Percentiles rank a stretch among this genome's conserved stretches.
Evolutionary conservation across 1,140 invertebrate genomes (phyloP).

Genomic region (Phortica variegata): DNA sequence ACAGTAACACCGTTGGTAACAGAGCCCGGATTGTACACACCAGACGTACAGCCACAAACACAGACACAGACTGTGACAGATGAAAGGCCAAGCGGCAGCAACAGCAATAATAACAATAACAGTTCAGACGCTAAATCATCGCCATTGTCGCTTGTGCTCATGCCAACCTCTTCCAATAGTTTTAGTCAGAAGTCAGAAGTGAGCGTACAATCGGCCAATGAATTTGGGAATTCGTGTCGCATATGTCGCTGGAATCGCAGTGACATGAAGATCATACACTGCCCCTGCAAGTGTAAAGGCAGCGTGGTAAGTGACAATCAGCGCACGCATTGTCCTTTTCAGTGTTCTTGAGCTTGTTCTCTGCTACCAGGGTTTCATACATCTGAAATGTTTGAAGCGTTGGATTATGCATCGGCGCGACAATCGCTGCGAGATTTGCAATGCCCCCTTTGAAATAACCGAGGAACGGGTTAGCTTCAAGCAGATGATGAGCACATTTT

Average conservation of each 20-base stretch:
- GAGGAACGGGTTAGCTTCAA: conserved; percentile 36
- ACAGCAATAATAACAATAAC: background rate
- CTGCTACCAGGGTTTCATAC: conserved; percentile 34
- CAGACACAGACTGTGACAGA: background rate
- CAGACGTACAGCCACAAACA: background rate
- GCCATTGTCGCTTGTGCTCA: background rate
- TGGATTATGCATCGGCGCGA: conserved; percentile 47
- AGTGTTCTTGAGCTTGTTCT: background rate
- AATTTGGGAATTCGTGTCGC: conserved; percentile 43
- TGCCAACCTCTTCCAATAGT: conserved; percentile 3
- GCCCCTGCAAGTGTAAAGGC: conserved; percentile 47
- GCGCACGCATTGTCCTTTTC: background rate
- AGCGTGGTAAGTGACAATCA: conserved; percentile 49
- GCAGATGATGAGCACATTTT: conserved; percentile 42
- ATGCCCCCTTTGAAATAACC: conserved; percentile 28
- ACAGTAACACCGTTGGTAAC: background rate
- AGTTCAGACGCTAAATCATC: background rate
- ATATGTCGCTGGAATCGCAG: conserved; percentile 48
- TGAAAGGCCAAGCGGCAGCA: background rate
- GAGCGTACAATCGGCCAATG: conserved; percentile 35
- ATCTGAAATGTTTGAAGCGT: conserved; percentile 44
- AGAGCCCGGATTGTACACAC: too few relatives aligned
- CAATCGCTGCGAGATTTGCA: conserved; percentile 46
- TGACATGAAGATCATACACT: conserved; percentile 42
- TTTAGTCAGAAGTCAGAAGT: conserved; percentile 15